Evolutionary conservation across 1,140 invertebrate genomes (phyloP).

Genomic region (Ceratina calcarata): DNA sequence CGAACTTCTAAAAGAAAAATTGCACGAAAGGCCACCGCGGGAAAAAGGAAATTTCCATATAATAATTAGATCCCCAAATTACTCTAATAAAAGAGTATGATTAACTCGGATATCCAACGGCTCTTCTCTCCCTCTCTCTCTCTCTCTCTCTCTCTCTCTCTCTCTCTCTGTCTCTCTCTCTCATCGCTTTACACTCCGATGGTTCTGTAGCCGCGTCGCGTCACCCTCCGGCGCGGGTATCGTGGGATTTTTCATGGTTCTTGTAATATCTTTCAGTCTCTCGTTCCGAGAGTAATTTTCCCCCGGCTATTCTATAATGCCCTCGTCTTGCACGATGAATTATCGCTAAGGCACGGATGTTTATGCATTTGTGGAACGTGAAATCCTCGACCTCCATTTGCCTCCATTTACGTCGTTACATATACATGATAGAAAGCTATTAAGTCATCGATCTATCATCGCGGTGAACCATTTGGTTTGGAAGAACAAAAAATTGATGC

Average conservation of each 20-base stretch:
- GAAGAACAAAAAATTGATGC: neutral
- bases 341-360: neutral
- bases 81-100: slow-evolving; percentile 71
- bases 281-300: neutral
- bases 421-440: too few species aligned
- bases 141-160: neutral
- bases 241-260: neutral
- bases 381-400: neutral
- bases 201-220: neutral
- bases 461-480: neutral
- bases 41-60: slow-evolving; percentile 70
- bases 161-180: neutral
- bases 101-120: slow-evolving; percentile 61
- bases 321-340: neutral
- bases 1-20: slow-evolving; percentile 68
- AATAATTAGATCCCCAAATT: slow-evolving; percentile 74
- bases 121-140: slow-evolving; percentile 17
- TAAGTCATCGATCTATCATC: too few species aligned
- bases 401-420: too few species aligned
- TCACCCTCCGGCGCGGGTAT: neutral
- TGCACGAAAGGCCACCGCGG: slow-evolving; percentile 52
- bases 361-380: neutral
- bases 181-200: neutral
- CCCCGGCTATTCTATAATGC: neutral
- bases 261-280: neutral